phyloP scores from a whole-genome alignment of 2,797 vertebrate species.

The Chloroceryle amazona region DNA sequence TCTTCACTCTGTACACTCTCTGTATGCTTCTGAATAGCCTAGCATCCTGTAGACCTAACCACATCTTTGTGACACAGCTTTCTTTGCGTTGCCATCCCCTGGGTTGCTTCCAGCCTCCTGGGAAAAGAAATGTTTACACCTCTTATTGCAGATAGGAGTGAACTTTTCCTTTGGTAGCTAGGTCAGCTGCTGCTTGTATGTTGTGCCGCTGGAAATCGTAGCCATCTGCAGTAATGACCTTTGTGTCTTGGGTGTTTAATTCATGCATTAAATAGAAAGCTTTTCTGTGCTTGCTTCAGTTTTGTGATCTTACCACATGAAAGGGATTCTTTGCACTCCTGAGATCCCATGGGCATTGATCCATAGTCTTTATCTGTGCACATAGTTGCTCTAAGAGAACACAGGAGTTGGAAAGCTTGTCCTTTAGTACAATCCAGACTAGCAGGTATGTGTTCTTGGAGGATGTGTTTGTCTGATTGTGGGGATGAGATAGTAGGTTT shows the following conservation, averaged over 20 bases:
- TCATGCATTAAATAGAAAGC: slow-evolving; percentile 23
- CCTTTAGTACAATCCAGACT: slow-evolving; percentile 43
- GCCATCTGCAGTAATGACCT: slow-evolving; percentile 1
- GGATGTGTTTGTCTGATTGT: slow-evolving; percentile 40
- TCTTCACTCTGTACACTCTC: not conserved
- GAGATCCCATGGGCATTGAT: slow-evolving; percentile 38
- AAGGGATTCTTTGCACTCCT: slow-evolving; percentile 57
- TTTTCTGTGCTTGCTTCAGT: not conserved
- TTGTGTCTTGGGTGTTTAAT: slow-evolving; percentile 26
- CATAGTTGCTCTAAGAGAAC: slow-evolving; percentile 18
- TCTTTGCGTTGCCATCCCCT: not conserved
- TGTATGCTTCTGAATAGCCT: not conserved
- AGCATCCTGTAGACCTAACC: not conserved
- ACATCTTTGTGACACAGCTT: not conserved
- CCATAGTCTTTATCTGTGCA: slow-evolving; percentile 44
- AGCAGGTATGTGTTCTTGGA: slow-evolving; percentile 57
- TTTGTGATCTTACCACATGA: slow-evolving; percentile 59
- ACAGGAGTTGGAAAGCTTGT: slow-evolving; percentile 9
- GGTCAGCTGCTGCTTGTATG: not conserved
- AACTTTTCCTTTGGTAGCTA: not conserved
- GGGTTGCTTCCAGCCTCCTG: slow-evolving; percentile 15
- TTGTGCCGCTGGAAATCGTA: not conserved
- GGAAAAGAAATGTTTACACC: not conserved
- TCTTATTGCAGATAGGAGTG: not conserved
- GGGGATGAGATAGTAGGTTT: slow-evolving; percentile 15